Evolutionary conservation across 2,888 invertebrate genomes (phyloP), one percentile per base, ranked within the genome.

Genomic region (Troides helena): DNA sequence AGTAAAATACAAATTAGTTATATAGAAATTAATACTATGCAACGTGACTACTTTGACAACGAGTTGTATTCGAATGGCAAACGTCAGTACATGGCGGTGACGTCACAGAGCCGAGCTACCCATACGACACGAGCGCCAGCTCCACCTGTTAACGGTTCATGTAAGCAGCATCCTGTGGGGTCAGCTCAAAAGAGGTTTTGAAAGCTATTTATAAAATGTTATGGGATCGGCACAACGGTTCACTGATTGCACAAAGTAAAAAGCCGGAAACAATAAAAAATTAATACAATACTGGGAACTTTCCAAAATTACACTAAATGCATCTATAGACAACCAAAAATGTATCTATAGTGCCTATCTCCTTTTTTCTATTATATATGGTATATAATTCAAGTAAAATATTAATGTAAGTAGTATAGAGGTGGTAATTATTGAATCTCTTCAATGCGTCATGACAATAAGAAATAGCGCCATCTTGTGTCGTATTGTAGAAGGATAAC

Each of bases 201-300:
- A 85, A 81, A 83, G 81, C 87, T 85, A 84, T 76, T 79, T 82
- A 81, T 84, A 90, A 89, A 85, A 74, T 82, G 78, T 85, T 83
- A 83, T 88, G 85, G 84, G 84, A 76, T 82, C 75, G 90, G 87
- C 77, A 87, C 78, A 81, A 88, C 85, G 90, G 86, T 88, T 86
- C 81, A 90, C 82, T 84, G 84, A 83, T 67, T 80, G 72, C 74
- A 76, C 73, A 87, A 85, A 91, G 90, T 86, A 78, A 78, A 78
- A 77, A 25, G 78, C 78, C 89, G 90, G 91, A 90, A 85, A 84
- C 84, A 74, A 76, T 80, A 75, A 80, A 67, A 30, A 71, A 50
- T 65, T 50, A 61, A 63, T 60, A 63, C 67, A 68, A 67, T 67
- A 63, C 53, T 36, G n/a, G 23, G 69, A 58, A 62, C 65, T 57